Percentiles rank a stretch among this genome's conserved stretches.
These are phyloP conservation scores for Sphaerophoria rueppellii DNA, from an alignment of 2,888 invertebrate species.

Conservation along the genomic window DNA sequence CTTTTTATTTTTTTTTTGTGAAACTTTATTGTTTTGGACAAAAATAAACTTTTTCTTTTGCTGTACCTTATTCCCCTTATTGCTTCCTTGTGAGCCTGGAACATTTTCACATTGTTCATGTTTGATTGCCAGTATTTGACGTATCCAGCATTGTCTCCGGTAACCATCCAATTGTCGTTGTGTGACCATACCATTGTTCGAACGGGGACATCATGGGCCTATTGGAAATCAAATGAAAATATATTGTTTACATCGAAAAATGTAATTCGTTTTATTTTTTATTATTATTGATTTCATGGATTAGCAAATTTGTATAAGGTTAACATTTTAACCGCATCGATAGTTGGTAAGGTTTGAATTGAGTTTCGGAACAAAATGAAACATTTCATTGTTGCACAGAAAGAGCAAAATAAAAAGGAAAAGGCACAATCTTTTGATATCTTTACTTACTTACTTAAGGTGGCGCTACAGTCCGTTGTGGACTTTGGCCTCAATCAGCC, in stretches of 20 bases:
- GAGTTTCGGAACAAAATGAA: too few species aligned
- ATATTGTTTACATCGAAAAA: neutral
- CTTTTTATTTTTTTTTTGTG: conserved; percentile 43
- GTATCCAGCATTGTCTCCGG: conserved; percentile 98
- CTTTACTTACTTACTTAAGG: too few species aligned
- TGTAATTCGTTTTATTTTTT: too few species aligned
- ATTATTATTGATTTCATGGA: too few species aligned
- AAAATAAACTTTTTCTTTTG: conserved; percentile 77
- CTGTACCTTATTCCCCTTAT: conserved; percentile 98
- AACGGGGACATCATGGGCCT: conserved; percentile 99
- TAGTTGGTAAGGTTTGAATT: too few species aligned
- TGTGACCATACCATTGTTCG: conserved; percentile 99
- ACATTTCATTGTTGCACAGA: too few species aligned
- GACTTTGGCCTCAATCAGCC: too few species aligned
- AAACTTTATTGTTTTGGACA: conserved; percentile 69
- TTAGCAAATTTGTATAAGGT: too few species aligned
- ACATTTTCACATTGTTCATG: conserved; percentile 99
- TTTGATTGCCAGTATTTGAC: conserved; percentile 99
- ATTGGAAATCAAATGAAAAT: neutral
- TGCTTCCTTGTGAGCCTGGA: conserved; percentile 99
- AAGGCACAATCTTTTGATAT: too few species aligned
- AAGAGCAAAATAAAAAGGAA: too few species aligned
- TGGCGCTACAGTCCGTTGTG: too few species aligned
- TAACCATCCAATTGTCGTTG: conserved; percentile 99
- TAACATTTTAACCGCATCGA: too few species aligned